Base-by-base conservation (phyloP, 2,888 invertebrate genomes). In the Xestia c-nigrum region DNA sequence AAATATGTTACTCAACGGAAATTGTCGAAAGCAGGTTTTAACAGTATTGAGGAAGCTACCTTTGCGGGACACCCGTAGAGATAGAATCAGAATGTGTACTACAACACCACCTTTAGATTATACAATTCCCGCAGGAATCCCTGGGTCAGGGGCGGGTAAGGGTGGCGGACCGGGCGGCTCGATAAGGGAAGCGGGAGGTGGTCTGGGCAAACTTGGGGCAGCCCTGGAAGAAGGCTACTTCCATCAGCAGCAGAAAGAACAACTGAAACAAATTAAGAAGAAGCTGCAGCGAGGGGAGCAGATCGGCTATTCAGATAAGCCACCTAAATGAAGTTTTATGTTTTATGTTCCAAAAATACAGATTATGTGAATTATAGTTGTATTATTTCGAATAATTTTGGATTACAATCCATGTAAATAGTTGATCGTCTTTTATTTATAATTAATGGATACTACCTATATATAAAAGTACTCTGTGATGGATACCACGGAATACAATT, bases 161-260 rank as follows among this genome's bases (percentile, higher is more conserved):
- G 95, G 94, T 0, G 94, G 95, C 0, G 95, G 94, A 0, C 88
- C 86, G 0, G 95, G 94, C 0, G 95, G 95, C 0, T 83, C 93
- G 0, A 89, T 95, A 0, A 91, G 93, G 72, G 93, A 94, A 74
- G 90, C 94, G 0, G 95, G 95, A 0, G 94, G 94, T 43, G 91
- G 91, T 0, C 75, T 96, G 1, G 95, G 95, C 0, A 89, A 89
- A 77, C 93, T 88, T 50, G 94, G 93, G 3, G 91, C 93, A 0
- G 94, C 94, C 0, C 90, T 93, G 46, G 96, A 96, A 84, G 96
- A 95, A 71, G 91, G 92, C 0, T 96, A 94, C 87, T 96, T 96
- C 89, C 89, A 91, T 74, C 89, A 91, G 47, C 93, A 95, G 73
- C 90, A 93, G 57, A 91, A 84, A 74, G 93, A 95, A 43, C 91